phyloP scores from a whole-genome alignment of 2,113 vertebrate genomes.

The Spea multiplicata region DNA sequence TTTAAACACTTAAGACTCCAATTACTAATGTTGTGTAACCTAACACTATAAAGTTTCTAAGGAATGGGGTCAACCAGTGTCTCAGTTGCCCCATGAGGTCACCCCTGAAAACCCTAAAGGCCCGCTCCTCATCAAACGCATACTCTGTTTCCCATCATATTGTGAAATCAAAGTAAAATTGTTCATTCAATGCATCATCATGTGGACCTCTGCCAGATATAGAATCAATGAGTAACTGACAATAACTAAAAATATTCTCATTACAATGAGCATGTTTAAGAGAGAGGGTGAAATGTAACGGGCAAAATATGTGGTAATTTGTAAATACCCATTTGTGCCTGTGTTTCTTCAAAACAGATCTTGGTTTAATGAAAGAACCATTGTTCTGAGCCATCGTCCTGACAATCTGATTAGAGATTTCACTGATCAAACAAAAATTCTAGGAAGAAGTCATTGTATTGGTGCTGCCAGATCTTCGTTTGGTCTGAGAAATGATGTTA shows the following conservation, averaged over 20 bases:
- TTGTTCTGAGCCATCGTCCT: constrained; percentile 5
- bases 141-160: constrained; percentile 25
- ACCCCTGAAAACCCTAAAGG: constrained; percentile 20
- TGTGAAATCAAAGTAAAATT: background rate
- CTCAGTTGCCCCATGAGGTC: constrained; percentile 19
- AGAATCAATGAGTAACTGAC: constrained; percentile 35
- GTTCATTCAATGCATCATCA: background rate
- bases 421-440: constrained; percentile 1
- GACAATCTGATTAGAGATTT: background rate
- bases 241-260: constrained; percentile 23
- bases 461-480: background rate
- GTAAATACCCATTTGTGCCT: constrained; percentile 12
- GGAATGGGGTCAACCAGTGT: constrained; percentile 42
- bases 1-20: no score
- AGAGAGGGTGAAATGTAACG: constrained; percentile 17
- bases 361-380: constrained; percentile 11
- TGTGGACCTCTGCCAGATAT: constrained; percentile 34
- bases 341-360: background rate
- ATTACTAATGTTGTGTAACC: background rate
- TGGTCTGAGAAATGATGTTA: background rate
- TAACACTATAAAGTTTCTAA: background rate
- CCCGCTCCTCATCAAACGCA: constrained; percentile 42
- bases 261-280: constrained; percentile 41
- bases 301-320: constrained; percentile 11
- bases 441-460: constrained; percentile 8